These are phyloP conservation scores for Volucella bombylans DNA, from an alignment of 2,888 invertebrate genomes.

Conservation along the genomic window DNA sequence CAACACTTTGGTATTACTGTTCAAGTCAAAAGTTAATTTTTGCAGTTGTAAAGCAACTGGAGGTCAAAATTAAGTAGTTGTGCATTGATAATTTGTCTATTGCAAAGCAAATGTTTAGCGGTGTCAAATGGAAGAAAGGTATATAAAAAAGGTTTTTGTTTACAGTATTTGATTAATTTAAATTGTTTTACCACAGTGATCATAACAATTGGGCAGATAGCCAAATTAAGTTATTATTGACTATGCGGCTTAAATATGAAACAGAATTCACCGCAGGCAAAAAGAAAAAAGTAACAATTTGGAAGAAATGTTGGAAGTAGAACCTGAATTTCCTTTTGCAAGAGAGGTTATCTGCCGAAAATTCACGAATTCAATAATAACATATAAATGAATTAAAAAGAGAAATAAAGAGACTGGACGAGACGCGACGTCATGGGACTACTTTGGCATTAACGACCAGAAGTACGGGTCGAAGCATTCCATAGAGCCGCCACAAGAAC, in stretches of 20 bases:
- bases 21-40: too few relatives aligned
- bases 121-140: too few relatives aligned
- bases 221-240: constrained; percentile 24
- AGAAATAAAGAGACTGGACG: constrained; percentile 19
- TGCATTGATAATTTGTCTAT: too few relatives aligned
- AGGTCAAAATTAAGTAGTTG: too few relatives aligned
- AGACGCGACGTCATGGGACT: constrained; percentile 3
- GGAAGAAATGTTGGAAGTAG: neutral
- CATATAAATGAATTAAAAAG: constrained; percentile 12
- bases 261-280: neutral
- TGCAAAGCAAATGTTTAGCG: too few relatives aligned
- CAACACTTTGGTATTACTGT: too few relatives aligned
- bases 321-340: constrained; percentile 16
- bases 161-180: too few relatives aligned
- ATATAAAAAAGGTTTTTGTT: too few relatives aligned
- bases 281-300: constrained; percentile 1
- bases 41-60: too few relatives aligned
- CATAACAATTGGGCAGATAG: too few relatives aligned
- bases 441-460: neutral
- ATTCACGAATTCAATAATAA: constrained; percentile 24
- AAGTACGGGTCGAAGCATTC: neutral
- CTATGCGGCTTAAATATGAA: constrained; percentile 8
- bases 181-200: too few relatives aligned
- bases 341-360: constrained; percentile 8
- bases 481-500: neutral